Conservation (phyloP, 2,888 invertebrate genomes). For the Tethea ocularis region DNA sequence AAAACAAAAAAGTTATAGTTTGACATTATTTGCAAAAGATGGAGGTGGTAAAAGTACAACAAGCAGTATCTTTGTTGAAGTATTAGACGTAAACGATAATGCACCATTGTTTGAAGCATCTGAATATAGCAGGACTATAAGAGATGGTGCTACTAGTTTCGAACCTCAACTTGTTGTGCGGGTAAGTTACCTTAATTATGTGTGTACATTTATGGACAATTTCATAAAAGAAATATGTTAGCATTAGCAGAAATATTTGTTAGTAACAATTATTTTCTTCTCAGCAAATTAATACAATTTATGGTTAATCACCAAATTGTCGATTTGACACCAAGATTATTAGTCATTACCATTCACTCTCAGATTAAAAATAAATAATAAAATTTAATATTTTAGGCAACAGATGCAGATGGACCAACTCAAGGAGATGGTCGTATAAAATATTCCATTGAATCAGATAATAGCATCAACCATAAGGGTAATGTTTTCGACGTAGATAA, state of each 20-base stretch:
- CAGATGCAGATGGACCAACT: constrained; percentile 88
- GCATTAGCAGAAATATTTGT: not conserved
- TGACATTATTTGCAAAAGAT: constrained; percentile 91
- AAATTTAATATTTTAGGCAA: constrained; percentile 78
- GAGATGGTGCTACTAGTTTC: constrained; percentile 90
- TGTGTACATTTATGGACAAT: too few species aligned
- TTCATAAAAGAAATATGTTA: too few species aligned
- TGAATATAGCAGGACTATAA: constrained; percentile 89
- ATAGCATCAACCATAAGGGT: constrained; percentile 86
- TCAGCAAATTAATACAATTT: too few species aligned
- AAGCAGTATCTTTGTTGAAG: constrained; percentile 87
- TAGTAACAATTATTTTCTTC: not conserved
- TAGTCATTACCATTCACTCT: too few species aligned
- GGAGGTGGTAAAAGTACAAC: constrained; percentile 90
- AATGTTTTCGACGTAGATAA: constrained; percentile 86
- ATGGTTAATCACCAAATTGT: too few species aligned
- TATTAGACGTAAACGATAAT: constrained; percentile 91
- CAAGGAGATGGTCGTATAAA: constrained; percentile 88
- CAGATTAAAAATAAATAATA: too few species aligned
- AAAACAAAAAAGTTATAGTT: constrained; percentile 89
- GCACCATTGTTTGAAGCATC: constrained; percentile 87
- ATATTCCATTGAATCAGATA: constrained; percentile 87
- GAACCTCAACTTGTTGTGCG: constrained; percentile 91
- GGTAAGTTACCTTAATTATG: constrained; percentile 57
- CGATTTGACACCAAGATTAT: too few species aligned